Conservation (phyloP, 2,113 vertebrate species). For the Mus musculus region DNA sequence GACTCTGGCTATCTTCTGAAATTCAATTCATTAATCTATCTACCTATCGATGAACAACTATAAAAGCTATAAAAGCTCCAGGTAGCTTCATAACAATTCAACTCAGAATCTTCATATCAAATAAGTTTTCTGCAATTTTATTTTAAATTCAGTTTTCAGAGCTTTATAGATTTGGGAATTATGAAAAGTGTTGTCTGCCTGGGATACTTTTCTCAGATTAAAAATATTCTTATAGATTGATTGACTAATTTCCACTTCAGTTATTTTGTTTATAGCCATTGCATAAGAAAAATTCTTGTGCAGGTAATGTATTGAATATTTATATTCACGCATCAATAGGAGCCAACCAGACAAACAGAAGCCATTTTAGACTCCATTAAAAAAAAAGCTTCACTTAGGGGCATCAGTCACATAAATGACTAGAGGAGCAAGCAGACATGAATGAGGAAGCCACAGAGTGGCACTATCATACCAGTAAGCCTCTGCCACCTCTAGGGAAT, state of each 20-base stretch:
- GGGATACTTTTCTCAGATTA: neutral
- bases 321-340: neutral
- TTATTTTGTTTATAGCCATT: neutral
- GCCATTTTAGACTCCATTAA: neutral
- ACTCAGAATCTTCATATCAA: conserved; percentile 7
- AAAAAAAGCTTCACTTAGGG: neutral
- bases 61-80: conserved; percentile 11
- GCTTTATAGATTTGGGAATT: conserved; percentile 4
- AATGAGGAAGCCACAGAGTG: neutral
- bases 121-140: neutral
- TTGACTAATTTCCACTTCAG: neutral
- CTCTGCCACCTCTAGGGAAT: neutral
- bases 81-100: neutral
- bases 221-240: neutral
- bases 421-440: neutral
- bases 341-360: neutral
- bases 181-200: neutral
- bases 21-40: neutral
- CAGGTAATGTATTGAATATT: neutral
- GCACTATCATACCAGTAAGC: neutral
- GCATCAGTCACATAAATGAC: neutral
- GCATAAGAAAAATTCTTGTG: neutral
- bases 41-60: neutral
- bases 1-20: neutral
- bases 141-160: conserved; percentile 23